phyloP scores from a whole-genome alignment of 2,113 vertebrate genomes.

The Paedocypris sp. region DNA sequence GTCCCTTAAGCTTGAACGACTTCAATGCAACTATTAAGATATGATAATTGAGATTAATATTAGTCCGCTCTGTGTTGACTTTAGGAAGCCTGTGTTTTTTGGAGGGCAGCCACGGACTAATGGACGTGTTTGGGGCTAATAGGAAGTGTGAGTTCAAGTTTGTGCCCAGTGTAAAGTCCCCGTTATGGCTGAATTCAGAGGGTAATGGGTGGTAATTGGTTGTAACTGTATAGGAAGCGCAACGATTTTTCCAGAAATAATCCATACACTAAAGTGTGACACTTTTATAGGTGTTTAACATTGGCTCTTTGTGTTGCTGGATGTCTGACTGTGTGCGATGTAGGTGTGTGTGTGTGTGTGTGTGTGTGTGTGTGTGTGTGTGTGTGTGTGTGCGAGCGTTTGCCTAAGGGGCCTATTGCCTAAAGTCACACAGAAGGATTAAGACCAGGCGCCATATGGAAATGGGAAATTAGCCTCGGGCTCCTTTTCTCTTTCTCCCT shows the following conservation, averaged over 20 bases:
- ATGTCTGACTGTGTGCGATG: neutral
- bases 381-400: conserved; percentile 36
- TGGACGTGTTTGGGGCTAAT: neutral
- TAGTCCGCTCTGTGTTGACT: neutral
- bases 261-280: conserved; percentile 21
- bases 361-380: conserved; percentile 28
- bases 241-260: conserved; percentile 26
- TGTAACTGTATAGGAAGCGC: conserved; percentile 21
- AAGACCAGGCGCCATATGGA: conserved; percentile 46
- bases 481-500: too few relatives aligned
- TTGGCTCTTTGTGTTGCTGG: conserved; percentile 6
- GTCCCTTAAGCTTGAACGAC: too few relatives aligned
- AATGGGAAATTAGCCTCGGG: conserved; percentile 54
- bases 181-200: conserved; percentile 9
- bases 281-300: conserved; percentile 14
- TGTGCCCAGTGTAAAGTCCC: conserved; percentile 7
- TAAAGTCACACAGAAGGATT: conserved; percentile 45
- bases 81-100: neutral
- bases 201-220: conserved; percentile 33
- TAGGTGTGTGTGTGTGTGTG: conserved; percentile 36
- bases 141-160: neutral
- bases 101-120: neutral
- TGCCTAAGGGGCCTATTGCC: conserved; percentile 29
- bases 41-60: neutral
- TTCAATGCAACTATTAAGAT: too few relatives aligned